Base-by-base conservation (phyloP, 1,140 invertebrate genomes). In the Thaumetopoea pityocampa region DNA sequence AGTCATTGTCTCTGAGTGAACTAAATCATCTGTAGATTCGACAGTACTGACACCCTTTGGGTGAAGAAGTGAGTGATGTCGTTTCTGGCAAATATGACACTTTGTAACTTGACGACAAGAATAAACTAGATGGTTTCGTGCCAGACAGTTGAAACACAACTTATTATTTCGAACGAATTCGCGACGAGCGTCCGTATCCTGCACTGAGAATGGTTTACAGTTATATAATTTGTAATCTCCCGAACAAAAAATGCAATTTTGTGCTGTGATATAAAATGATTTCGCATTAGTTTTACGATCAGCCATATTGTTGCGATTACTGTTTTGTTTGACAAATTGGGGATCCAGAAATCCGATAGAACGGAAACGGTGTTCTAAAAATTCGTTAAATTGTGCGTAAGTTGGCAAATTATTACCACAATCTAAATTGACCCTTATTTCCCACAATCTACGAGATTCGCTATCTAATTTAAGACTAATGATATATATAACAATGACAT, bases 381-480 rank as follows among this genome's bases (percentile, higher is more conserved):
- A 35, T 15, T n/a, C 1, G 7, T 23, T 23, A 14, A 35, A 35
- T 24, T 35, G 5, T 0, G 10, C 11, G 7, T 7, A 36, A 8
- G 33, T 36, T 4, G 33, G 33, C 9, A 36, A 36, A 2, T 23
- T n/a, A 14, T 23, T 8, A 5, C 5, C 6, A 26, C 6, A n/a
- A 26, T 4, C 6, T 4, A 3, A 5, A 24, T 6, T 24, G 8
- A 23, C 16, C 8, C 14, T 23, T 2, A n/a, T 11, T 9, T 55
- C 47, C 52, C 52, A 55, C 12, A 27, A 9, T 14, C 38, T 55
- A 8, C 47, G 35, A 2, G 52, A 50, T 28, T 55, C 52, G 6
- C 16, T 10, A 35, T 55, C 52, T 22, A 55, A n/a, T 38, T 55
- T 55, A 0, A 14, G 6, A 9, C 35, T 50, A 5, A 55, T 14